Base-by-base conservation (phyloP, 2,888 invertebrate species). In the Diaperis boleti region DNA sequence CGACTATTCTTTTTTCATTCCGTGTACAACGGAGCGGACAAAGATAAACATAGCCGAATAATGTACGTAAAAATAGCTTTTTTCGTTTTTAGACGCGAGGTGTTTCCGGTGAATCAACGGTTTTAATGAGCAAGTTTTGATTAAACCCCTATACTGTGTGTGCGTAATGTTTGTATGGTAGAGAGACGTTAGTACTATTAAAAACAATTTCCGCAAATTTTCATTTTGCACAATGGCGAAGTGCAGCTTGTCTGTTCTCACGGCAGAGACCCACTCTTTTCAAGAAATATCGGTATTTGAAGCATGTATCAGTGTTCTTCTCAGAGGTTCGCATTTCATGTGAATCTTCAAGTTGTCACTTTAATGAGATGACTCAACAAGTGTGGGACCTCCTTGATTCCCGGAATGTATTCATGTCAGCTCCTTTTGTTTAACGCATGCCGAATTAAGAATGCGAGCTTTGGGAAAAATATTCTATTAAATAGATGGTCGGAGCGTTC, bases 31-130 rank as follows among this genome's bases (percentile, higher is more conserved):
- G 41, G 26, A 52, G 33, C 13, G n/a, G 31, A 44, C 10, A 50
- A 41, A 66, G 37, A 68, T 39, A 26, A 59, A 54, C 45, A 42
- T 41, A 41, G 59, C 41, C 42, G 52, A 54, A 60, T 45, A 45
- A 37, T 37, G 39, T 13, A 33, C 26, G 33, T 50, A 47, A 55
- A 61, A 54, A 66, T 57, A 56, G 57, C 50, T 56, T 59, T 62
- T 67, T 65, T 60, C 57, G 62, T 62, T 71, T 72, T 69, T 67
- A 68, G 63, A 64, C 62, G 68, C 68, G 66, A 68, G 70, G 64
- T 61, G 73, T 70, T 75, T 75, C 75, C 75, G 73, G 75, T 71
- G 72, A 72, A 73, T 74, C 71, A 70, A 70, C 71, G 67, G 66
- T 70, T 68, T 68, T 68, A 71, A 70, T 68, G 71, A 71, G 65